These are phyloP conservation scores for Eulemur macaco DNA, from an alignment of 2,113 vertebrate species.

Conservation along the genomic window DNA sequence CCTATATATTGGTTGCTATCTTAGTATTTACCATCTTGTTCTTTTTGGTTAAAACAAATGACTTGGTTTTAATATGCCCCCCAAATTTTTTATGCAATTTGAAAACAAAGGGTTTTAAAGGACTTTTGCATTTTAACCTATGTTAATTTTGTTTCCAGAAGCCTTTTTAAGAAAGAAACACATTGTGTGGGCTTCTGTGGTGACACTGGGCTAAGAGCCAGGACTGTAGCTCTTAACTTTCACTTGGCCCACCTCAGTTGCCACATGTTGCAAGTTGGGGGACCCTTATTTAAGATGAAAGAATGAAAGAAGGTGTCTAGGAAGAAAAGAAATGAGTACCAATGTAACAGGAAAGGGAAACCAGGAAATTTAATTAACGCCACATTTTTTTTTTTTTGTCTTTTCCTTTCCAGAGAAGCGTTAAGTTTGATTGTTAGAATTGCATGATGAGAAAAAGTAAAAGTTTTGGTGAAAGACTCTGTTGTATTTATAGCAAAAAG, in stretches of 20 bases:
- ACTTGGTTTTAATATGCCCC: neutral
- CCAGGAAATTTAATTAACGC: neutral
- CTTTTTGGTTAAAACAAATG: neutral
- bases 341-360: neutral
- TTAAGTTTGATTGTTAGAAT: neutral
- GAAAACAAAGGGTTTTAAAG: neutral
- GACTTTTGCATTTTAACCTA: neutral
- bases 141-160: neutral
- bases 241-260: neutral
- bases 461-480: neutral
- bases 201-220: neutral
- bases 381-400: neutral
- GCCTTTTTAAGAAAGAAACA: neutral
- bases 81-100: neutral
- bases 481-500: neutral
- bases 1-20: neutral
- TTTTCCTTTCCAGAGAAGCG: neutral
- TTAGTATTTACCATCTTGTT: neutral
- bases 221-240: neutral
- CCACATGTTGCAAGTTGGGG: neutral
- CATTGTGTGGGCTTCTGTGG: neutral
- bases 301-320: neutral
- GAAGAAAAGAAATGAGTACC: neutral
- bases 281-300: neutral
- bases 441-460: neutral